These are phyloP conservation scores for Lophius americanus DNA, from an alignment of 2,797 vertebrate species.

Conservation along the genomic window DNA sequence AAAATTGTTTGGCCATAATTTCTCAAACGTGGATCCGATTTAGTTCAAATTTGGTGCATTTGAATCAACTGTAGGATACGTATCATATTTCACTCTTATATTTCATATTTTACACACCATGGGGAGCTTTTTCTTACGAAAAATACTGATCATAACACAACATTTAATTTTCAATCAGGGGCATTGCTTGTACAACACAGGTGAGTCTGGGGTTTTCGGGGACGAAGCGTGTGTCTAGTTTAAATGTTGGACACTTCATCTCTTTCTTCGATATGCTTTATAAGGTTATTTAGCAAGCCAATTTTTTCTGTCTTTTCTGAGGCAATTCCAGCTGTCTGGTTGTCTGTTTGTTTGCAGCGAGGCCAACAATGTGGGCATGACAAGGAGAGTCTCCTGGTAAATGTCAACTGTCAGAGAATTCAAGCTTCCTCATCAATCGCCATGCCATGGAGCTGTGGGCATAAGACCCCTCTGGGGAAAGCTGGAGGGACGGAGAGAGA, in stretches of 20 bases:
- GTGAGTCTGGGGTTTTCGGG: too few relatives aligned
- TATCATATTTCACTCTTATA: too few relatives aligned
- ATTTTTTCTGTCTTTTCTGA: slow-evolving; percentile 29
- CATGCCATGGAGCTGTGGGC: slow-evolving; percentile 76
- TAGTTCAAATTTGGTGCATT: too few relatives aligned
- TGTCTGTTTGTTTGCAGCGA: slow-evolving; percentile 77
- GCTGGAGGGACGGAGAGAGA: slow-evolving; percentile 39
- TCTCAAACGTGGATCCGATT: too few relatives aligned
- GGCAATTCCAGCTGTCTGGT: slow-evolving; percentile 60
- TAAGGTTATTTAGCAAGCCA: slow-evolving; percentile 1
- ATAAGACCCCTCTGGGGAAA: slow-evolving; percentile 60
- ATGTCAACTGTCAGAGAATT: slow-evolving; percentile 88
- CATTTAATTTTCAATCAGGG: too few relatives aligned
- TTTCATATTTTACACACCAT: too few relatives aligned
- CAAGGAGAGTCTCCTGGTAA: slow-evolving; percentile 87
- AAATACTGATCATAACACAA: too few relatives aligned
- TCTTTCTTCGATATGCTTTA: background rate
- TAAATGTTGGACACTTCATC: background rate
- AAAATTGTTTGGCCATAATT: too few relatives aligned
- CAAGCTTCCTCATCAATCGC: slow-evolving; percentile 82
- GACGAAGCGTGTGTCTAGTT: background rate
- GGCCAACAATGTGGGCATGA: slow-evolving; percentile 83
- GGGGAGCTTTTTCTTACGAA: too few relatives aligned
- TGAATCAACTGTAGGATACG: too few relatives aligned
- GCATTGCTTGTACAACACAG: too few relatives aligned